Conservation (phyloP, 2,113 vertebrate genomes). For the Agelaius tricolor region DNA sequence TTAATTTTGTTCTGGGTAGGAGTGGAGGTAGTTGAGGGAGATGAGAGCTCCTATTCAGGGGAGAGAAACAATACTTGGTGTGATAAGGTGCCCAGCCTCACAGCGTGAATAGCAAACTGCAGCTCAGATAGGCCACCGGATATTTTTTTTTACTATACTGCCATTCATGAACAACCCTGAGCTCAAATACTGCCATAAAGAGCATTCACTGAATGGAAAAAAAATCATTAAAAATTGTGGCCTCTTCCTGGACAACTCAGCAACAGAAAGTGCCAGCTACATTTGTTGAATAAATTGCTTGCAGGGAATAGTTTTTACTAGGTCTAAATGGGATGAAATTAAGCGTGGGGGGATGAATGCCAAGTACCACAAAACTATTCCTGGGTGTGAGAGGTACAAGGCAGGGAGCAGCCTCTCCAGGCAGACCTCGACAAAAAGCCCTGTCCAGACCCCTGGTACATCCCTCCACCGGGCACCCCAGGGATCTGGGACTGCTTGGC, state of each 20-base stretch:
- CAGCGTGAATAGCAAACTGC: not conserved
- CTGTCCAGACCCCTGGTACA: not conserved
- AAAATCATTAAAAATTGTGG: constrained; percentile 55
- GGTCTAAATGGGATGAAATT: constrained; percentile 61
- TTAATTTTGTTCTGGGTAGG: constrained; percentile 45
- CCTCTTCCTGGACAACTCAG: constrained; percentile 57
- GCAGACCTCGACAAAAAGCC: not conserved
- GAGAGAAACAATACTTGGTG: not conserved
- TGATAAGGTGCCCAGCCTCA: not conserved
- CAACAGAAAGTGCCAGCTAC: constrained; percentile 54
- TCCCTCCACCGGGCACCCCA: not conserved
- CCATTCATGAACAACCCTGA: constrained; percentile 15
- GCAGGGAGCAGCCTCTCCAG: not conserved
- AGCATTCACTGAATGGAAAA: constrained; percentile 51
- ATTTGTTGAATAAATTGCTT: constrained; percentile 60
- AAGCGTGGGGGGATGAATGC: constrained; percentile 11
- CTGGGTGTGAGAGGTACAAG: constrained; percentile 25
- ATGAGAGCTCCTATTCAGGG: not conserved
- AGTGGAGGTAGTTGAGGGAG: constrained; percentile 17
- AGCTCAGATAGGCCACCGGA: constrained; percentile 14
- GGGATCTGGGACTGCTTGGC: not conserved
- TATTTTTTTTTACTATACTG: not conserved
- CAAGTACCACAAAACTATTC: constrained; percentile 13
- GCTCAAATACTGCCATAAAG: constrained; percentile 38
- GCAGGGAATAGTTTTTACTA: constrained; percentile 55